Conservation (phyloP, 2,888 invertebrate species). For the Teleogryllus oceanicus region DNA sequence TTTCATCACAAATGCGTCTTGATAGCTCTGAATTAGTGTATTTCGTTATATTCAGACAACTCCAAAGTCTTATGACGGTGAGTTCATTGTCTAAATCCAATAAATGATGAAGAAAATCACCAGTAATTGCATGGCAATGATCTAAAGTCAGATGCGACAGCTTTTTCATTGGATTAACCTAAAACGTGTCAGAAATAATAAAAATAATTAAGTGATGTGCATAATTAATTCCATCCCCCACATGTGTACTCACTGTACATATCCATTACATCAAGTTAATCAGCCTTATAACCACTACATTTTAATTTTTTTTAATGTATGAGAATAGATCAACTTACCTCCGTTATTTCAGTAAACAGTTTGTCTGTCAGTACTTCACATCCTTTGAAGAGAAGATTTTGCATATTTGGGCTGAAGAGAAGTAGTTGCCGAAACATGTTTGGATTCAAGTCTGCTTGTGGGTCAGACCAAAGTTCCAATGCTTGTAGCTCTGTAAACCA, state of each 20-base stretch:
- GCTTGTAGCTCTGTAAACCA: slow-evolving; percentile 40
- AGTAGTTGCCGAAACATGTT: slow-evolving; percentile 42
- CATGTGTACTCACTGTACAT: too few species aligned
- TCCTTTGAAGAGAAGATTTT: slow-evolving; percentile 43
- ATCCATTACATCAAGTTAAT: background rate
- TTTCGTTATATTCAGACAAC: slow-evolving; percentile 42
- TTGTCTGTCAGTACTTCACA: slow-evolving; percentile 41
- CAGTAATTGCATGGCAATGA: slow-evolving; percentile 41
- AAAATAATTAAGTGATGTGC: too few species aligned
- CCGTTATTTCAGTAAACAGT: slow-evolving; percentile 41
- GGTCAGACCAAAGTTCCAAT: slow-evolving; percentile 43
- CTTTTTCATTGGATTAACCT: slow-evolving; percentile 43
- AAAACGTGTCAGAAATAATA: slow-evolving; percentile 30
- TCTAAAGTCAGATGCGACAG: slow-evolving; percentile 43
- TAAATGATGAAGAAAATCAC: slow-evolving; percentile 39
- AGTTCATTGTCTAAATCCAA: slow-evolving; percentile 42
- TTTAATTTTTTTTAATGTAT: background rate
- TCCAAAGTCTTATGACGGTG: slow-evolving; percentile 43
- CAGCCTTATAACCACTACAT: background rate
- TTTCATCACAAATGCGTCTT: slow-evolving; percentile 40
- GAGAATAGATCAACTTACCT: slow-evolving; percentile 38
- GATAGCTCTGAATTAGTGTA: slow-evolving; percentile 38
- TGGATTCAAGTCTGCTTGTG: slow-evolving; percentile 39
- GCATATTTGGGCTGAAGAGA: slow-evolving; percentile 39
- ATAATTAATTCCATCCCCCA: too few species aligned